phyloP scores from a whole-genome alignment of 2,113 vertebrate species.

The Chionomys nivalis region DNA sequence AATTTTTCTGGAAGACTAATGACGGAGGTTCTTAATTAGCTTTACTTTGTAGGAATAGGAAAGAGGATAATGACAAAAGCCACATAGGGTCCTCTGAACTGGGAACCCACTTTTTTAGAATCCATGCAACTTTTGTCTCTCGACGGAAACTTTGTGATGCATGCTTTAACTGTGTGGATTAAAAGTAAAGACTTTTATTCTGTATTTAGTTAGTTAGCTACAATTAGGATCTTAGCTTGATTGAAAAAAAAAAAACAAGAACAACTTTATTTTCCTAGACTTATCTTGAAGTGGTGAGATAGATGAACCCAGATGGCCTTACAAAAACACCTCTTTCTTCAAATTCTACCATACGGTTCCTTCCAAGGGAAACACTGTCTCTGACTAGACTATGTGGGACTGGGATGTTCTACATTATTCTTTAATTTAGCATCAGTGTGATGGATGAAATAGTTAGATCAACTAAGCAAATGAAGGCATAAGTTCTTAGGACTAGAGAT shows the following conservation, averaged over 20 bases:
- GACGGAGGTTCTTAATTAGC: slow-evolving; percentile 99
- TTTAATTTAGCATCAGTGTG: slow-evolving; percentile 27
- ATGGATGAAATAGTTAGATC: not conserved
- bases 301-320: slow-evolving; percentile 67
- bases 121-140: slow-evolving; percentile 66
- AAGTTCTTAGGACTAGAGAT: not conserved
- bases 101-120: slow-evolving; percentile 82
- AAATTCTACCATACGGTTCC: slow-evolving; percentile 43
- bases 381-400: not conserved
- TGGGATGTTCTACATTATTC: not conserved
- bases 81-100: slow-evolving; percentile 85
- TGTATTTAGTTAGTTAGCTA: slow-evolving; percentile 11
- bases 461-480: not conserved
- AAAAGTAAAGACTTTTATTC: slow-evolving; percentile 62
- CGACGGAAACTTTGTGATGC: slow-evolving; percentile 60
- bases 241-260: not conserved
- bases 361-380: slow-evolving; percentile 34
- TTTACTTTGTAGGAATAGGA: slow-evolving; percentile 95
- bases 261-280: slow-evolving; percentile 71
- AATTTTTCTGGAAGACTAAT: slow-evolving; percentile 99
- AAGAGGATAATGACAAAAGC: slow-evolving; percentile 91
- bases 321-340: slow-evolving; percentile 56
- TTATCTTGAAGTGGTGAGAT: slow-evolving; percentile 55
- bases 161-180: slow-evolving; percentile 44
- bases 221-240: slow-evolving; percentile 59